These are phyloP conservation scores for Erinaceus europaeus DNA, from an alignment of 2,113 vertebrate genomes.

Conservation along the genomic window DNA sequence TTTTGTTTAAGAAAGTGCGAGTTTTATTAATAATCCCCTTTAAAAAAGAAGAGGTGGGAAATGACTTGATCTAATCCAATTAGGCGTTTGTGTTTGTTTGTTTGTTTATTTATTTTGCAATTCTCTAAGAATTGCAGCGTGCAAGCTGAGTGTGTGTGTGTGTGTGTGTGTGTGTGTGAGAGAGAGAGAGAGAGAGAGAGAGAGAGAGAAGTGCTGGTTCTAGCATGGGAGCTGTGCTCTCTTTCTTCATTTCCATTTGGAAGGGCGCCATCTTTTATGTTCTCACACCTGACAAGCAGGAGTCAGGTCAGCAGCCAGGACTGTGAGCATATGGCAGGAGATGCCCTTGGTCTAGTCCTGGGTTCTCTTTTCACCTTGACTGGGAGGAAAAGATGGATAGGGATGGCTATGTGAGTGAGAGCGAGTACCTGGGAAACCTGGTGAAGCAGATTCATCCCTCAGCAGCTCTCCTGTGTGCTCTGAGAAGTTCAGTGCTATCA, in stretches of 20 bases:
- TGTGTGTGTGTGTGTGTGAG: not conserved
- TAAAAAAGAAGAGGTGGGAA: slow-evolving; percentile 23
- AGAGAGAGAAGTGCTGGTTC: not conserved
- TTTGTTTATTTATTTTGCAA: slow-evolving; percentile 65
- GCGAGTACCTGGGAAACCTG: not conserved
- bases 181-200: not conserved
- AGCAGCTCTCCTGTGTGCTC: not conserved
- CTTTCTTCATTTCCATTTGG: not conserved
- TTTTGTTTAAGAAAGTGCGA: slow-evolving; percentile 77
- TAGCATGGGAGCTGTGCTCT: not conserved
- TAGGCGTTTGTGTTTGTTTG: slow-evolving; percentile 70
- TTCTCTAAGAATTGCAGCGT: slow-evolving; percentile 56
- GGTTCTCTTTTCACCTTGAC: not conserved
- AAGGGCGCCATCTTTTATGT: slow-evolving; percentile 44
- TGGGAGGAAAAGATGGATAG: not conserved
- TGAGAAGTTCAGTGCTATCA: not conserved
- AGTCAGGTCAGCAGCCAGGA: not conserved
- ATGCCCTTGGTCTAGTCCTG: fast-evolving
- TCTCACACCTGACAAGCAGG: not conserved
- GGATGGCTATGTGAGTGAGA: not conserved
- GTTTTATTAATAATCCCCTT: slow-evolving; percentile 83
- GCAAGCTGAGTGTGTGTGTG: not conserved
- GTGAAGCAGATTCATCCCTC: not conserved
- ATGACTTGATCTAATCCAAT: slow-evolving; percentile 76
- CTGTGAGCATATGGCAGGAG: not conserved